Conservation (phyloP, 1,140 invertebrate species). For the Saccostrea cuccullata region DNA sequence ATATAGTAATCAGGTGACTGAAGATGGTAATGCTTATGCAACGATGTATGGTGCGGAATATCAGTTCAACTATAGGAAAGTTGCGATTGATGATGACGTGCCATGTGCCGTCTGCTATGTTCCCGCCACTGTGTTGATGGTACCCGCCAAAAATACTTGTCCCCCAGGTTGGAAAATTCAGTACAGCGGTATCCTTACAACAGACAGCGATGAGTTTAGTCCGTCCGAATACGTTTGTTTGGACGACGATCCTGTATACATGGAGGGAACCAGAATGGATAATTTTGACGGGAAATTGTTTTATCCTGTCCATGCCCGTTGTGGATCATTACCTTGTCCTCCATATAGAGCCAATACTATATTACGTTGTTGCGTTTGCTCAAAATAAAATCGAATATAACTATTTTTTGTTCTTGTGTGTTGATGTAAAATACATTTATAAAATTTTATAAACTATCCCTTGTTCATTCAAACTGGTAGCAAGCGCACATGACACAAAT, state of each 20-base stretch:
- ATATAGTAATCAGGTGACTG: neutral
- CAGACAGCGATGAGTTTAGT: neutral
- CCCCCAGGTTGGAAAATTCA: slow-evolving; percentile 30
- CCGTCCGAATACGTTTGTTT: slow-evolving; percentile 48
- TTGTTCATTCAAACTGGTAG: too few species aligned
- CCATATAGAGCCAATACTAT: neutral
- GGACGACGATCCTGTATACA: slow-evolving; percentile 14
- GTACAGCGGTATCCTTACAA: slow-evolving; percentile 38
- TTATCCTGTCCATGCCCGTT: slow-evolving; percentile 30
- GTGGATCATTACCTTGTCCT: slow-evolving; percentile 44
- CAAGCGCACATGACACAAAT: too few species aligned
- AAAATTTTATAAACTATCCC: too few species aligned
- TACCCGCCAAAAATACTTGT: slow-evolving; percentile 37
- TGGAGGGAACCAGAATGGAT: slow-evolving; percentile 2
- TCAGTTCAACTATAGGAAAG: slow-evolving; percentile 26
- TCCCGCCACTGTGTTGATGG: slow-evolving; percentile 16
- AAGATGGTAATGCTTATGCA: neutral
- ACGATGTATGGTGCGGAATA: slow-evolving; percentile 45
- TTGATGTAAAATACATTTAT: too few species aligned
- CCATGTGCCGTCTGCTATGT: slow-evolving; percentile 46
- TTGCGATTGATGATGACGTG: slow-evolving; percentile 24
- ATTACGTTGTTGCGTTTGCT: slow-evolving; percentile 29
- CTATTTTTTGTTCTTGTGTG: too few species aligned
- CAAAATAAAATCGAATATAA: slow-evolving; percentile 1
- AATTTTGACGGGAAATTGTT: slow-evolving; percentile 48